Evolutionary conservation across 2,113 vertebrate genomes (phyloP), one percentile per base, ranked within the genome.

Genomic region (Kryptolebias marmoratus): DNA sequence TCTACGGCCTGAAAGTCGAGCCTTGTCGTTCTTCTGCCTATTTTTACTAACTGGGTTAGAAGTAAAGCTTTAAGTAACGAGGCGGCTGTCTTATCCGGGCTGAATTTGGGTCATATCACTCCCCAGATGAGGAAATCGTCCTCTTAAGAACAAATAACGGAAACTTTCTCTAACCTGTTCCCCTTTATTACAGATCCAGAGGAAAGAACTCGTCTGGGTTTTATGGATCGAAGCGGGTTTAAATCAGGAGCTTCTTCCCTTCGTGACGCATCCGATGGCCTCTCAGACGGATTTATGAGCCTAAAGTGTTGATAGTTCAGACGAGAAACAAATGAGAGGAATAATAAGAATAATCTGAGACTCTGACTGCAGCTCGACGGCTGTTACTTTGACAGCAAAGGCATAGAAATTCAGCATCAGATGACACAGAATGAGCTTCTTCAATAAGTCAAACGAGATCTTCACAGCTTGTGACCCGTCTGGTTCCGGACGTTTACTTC

Each of bases 21-120:
- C 4, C 63, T 28, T 68, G 44, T 47, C 27, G 39, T 15, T 45
- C 36, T 56, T 65, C 60, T 55, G 63, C 55, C 53, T 86, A 66
- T 74, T 84, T 80, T 81, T 69, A 75, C 48, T 75, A 79, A 83
- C 86, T 88, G 83, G 85, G 79, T 81, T 86, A 82, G 80, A 89
- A 84, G 44, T 84, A 87, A 90, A 80, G 52, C 80, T 78, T 77
- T 71, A 73, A 79, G 81, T 83, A 59, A 70, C 82, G 70, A 7
- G 45, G 67, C 62, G 44, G 63, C 70, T 76, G 60, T 73, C 55
- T 68, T 47, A 64, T 57, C 52, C 10, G 2, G 3, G 54, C 59
- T 79, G 72, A 67, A 87, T 83, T 18, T 76, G 57, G 83, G 81
- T 84, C 80, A 84, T 32, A 32, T 67, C n/a, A 28, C 32, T 52